Percentiles rank a stretch among this genome's conserved stretches.
Evolutionary conservation across 2,113 vertebrate genomes (phyloP).

Genomic region (Cranoglanis bouderius): DNA sequence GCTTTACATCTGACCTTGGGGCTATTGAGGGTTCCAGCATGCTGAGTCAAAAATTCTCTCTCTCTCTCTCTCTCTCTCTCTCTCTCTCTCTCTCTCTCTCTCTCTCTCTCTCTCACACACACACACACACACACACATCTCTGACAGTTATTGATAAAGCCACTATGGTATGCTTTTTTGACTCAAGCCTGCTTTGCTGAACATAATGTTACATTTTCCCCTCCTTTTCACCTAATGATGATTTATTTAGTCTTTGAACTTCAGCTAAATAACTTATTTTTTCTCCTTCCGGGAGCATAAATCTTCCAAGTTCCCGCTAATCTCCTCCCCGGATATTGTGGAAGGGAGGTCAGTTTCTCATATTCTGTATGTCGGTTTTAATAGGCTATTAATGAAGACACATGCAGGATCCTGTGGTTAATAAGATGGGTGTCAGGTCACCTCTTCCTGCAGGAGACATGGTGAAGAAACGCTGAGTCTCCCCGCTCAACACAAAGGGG

Average conservation of each 20-base stretch:
- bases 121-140: background rate
- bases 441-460: constrained; percentile 61
- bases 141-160: constrained; percentile 26
- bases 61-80: constrained; percentile 8
- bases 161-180: constrained; percentile 17
- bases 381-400: constrained; percentile 72
- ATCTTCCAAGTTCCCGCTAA: constrained; percentile 63
- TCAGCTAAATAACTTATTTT: constrained; percentile 57
- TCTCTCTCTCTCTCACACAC: constrained; percentile 4
- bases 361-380: constrained; percentile 66
- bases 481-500: constrained; percentile 43
- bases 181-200: constrained; percentile 28
- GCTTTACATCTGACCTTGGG: constrained; percentile 46
- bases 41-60: constrained; percentile 24
- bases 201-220: constrained; percentile 23
- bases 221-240: constrained; percentile 49
- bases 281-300: constrained; percentile 56
- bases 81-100: constrained; percentile 2
- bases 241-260: constrained; percentile 66
- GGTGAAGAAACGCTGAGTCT: constrained; percentile 60
- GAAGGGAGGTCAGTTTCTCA: constrained; percentile 64
- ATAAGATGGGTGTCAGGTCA: constrained; percentile 71
- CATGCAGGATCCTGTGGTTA: constrained; percentile 68
- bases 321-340: constrained; percentile 63
- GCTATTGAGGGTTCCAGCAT: constrained; percentile 38